Evolutionary conservation across 2,888 invertebrate genomes (phyloP).

Genomic region (Dynastes maya): DNA sequence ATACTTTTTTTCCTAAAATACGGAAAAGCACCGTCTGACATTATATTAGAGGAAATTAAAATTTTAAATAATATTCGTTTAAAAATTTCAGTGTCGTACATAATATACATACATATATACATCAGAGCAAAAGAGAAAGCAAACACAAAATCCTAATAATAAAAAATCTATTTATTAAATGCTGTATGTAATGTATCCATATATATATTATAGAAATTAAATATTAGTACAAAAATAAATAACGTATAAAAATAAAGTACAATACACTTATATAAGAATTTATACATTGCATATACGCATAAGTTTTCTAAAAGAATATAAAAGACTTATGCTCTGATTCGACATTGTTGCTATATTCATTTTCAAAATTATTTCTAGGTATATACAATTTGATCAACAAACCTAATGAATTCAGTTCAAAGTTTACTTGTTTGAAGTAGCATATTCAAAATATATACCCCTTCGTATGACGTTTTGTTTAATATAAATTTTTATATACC

Average conservation of each 20-base stretch:
- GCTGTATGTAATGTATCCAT: conserved; percentile 28
- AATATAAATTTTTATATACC: conserved; percentile 33
- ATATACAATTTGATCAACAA: conserved; percentile 37
- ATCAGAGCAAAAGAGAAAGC: conserved; percentile 41
- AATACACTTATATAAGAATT: conserved; percentile 45
- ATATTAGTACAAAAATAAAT: conserved; percentile 51
- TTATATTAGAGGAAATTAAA: no score
- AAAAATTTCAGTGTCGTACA: conserved; percentile 42
- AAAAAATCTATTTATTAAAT: conserved; percentile 49
- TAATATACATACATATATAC: conserved; percentile 36
- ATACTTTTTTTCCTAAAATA: no score
- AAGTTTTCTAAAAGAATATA: conserved; percentile 24
- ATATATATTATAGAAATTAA: conserved; percentile 39
- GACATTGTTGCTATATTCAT: conserved; percentile 17
- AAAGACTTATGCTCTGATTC: conserved; percentile 42
- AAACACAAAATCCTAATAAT: conserved; percentile 33
- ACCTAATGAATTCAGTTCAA: conserved; percentile 37
- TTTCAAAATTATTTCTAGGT: conserved; percentile 31
- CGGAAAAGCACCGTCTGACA: no score
- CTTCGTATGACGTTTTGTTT: conserved; percentile 18
- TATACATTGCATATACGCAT: conserved; percentile 38
- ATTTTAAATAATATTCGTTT: not conserved
- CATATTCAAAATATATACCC: conserved; percentile 45
- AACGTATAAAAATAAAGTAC: conserved; percentile 51
- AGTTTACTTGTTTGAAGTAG: conserved; percentile 14